Evolutionary conservation across 53 echinoderm and acorn worm species (phyloP).

Genomic region (Stichopus horrens): DNA sequence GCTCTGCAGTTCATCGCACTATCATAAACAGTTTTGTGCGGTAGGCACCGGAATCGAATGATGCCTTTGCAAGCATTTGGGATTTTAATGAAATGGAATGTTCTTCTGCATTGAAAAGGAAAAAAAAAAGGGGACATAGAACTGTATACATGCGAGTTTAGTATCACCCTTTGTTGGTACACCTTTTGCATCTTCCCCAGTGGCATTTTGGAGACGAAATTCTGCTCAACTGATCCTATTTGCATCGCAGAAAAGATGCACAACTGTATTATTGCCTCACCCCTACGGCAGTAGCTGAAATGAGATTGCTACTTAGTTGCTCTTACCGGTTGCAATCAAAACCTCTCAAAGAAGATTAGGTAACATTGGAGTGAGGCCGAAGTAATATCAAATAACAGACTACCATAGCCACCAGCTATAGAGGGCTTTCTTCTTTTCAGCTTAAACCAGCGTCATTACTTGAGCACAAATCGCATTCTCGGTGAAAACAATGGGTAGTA

Average conservation of each 20-base stretch:
- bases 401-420: not conserved
- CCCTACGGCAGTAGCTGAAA: slow-evolving; percentile 30
- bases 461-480: not conserved
- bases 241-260: not conserved
- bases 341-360: slow-evolving; percentile 34
- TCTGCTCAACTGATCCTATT: slow-evolving; percentile 1
- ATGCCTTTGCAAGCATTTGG: not conserved
- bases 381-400: slow-evolving; percentile 41
- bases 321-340: slow-evolving; percentile 30
- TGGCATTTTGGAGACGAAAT: slow-evolving; percentile 37
- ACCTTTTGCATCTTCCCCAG: slow-evolving; percentile 6
- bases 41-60: not conserved
- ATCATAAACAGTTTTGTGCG: not conserved
- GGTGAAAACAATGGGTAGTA: not conserved
- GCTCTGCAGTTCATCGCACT: not conserved
- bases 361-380: slow-evolving; percentile 31
- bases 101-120: slow-evolving; percentile 5
- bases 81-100: not conserved
- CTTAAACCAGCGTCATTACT: not conserved
- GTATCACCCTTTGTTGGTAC: not conserved
- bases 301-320: slow-evolving; percentile 41
- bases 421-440: slow-evolving; percentile 19
- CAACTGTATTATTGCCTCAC: not conserved
- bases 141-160: not conserved
- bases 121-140: not conserved